Base-by-base conservation (phyloP, 2,888 invertebrate genomes). In the Phyllotreta cruciferae region DNA sequence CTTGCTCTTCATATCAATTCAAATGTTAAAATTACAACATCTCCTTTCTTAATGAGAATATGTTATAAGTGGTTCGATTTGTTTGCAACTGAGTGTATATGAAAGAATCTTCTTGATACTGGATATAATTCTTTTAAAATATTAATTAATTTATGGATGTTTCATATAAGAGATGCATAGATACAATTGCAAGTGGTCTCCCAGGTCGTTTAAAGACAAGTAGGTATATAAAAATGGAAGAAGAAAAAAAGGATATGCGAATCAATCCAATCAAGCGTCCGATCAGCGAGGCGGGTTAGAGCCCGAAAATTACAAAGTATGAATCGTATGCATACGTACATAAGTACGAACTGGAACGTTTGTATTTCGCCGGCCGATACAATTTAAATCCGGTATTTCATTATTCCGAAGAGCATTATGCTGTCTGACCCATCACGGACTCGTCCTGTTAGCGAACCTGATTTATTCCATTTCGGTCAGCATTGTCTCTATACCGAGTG, bases 351-450 rank as follows among this genome's bases (percentile, higher is more conserved):
- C 10, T 24, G 34, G 39, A 41, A 57, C 67, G 67, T 66, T 67
- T 67, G 66, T 69, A 60, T 56, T 60, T 69, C 66, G 70, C 71
- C 66, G 64, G 73, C 75, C 75, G 79, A 74, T 78, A 79, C 79
- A 78, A 79, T 79, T 79, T 79, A 79, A 79, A 77, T 77, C 76
- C 75, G 74, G 71, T 78, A 78, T 78, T 79, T 79, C 79, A 80
- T 80, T 80, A 80, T 80, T 77, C 79, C 42, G 60, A 55, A 77
- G 76, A 64, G 77, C 77, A 78, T 77, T 78, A 78, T 77, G 74
- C 77, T 78, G 78, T 78, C 78, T 69, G 69, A 66, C 70, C 72
- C 70, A 77, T 75, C 52, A 56, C 75, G 73, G 74, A 72, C 74
- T 75, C 76, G 78, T 78, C 79, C 79, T 79, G 79, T 79, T 79